Percentiles rank a stretch among this genome's conserved stretches.
Conservation (phyloP, 2,797 vertebrate genomes). For the Mormyrus proboscirostris region DNA sequence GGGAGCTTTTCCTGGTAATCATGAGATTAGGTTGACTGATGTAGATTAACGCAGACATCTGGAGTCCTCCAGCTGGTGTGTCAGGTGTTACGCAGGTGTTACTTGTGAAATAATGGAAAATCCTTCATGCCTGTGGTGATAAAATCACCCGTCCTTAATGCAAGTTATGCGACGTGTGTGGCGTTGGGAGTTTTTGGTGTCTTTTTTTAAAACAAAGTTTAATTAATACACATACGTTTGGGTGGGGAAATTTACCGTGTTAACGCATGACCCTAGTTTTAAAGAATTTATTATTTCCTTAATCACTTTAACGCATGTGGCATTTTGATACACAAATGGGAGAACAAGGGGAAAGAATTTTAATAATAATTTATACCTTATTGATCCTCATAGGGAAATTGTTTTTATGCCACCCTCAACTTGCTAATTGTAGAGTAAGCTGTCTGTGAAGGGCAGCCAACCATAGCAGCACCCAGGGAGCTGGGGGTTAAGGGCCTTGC, state of each 20-base stretch:
- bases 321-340: not conserved
- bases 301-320: not conserved
- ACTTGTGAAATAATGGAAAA: not conserved
- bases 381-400: too few species aligned
- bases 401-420: too few species aligned
- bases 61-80: not conserved
- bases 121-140: not conserved
- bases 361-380: too few species aligned
- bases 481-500: too few species aligned
- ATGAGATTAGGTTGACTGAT: not conserved
- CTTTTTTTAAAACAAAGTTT: not conserved
- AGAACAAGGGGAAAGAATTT: too few species aligned
- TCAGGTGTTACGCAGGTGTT: not conserved
- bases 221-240: not conserved
- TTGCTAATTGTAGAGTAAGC: too few species aligned
- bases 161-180: not conserved
- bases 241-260: not conserved
- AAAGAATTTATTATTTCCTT: not conserved
- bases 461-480: too few species aligned
- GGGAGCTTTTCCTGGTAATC: not conserved
- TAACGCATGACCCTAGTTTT: not conserved
- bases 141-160: not conserved
- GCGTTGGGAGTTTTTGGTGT: not conserved
- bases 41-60: not conserved
- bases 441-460: too few species aligned